phyloP scores from a whole-genome alignment of 2,113 vertebrate species.

The Camelus bactrianus region DNA sequence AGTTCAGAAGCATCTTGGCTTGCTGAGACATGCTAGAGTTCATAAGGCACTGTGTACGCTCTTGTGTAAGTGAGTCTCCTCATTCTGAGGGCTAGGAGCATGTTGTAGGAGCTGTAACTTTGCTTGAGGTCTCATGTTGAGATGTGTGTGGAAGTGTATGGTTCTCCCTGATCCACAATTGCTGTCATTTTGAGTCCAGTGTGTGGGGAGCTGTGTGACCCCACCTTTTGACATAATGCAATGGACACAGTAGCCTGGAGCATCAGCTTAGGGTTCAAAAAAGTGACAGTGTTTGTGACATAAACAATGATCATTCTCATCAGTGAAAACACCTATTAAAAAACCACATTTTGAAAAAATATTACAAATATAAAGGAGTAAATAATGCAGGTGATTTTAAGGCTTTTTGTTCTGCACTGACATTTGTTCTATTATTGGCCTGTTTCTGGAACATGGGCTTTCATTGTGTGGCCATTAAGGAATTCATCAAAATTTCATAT shows the following conservation, averaged over 20 bases:
- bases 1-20: neutral
- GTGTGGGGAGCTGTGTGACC: neutral
- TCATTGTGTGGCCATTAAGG: slow-evolving; percentile 60
- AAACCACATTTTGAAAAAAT: slow-evolving; percentile 16
- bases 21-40: neutral
- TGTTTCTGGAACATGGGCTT: slow-evolving; percentile 52
- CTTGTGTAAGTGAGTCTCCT: neutral
- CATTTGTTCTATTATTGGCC: slow-evolving; percentile 64
- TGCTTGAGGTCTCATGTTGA: neutral
- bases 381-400: slow-evolving; percentile 37
- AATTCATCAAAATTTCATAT: slow-evolving; percentile 79
- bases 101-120: neutral
- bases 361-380: slow-evolving; percentile 12
- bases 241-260: neutral
- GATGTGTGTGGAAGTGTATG: neutral
- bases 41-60: too few relatives aligned
- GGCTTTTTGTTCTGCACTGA: slow-evolving; percentile 29
- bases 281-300: neutral
- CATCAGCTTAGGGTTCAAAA: neutral
- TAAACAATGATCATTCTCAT: neutral
- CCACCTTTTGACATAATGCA: neutral
- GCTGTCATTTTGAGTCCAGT: neutral
- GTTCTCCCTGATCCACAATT: neutral
- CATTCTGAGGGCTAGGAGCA: neutral
- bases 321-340: neutral